These are phyloP conservation scores for Pyrgus malvae DNA, from an alignment of 2,888 invertebrate genomes.

Conservation along the genomic window DNA sequence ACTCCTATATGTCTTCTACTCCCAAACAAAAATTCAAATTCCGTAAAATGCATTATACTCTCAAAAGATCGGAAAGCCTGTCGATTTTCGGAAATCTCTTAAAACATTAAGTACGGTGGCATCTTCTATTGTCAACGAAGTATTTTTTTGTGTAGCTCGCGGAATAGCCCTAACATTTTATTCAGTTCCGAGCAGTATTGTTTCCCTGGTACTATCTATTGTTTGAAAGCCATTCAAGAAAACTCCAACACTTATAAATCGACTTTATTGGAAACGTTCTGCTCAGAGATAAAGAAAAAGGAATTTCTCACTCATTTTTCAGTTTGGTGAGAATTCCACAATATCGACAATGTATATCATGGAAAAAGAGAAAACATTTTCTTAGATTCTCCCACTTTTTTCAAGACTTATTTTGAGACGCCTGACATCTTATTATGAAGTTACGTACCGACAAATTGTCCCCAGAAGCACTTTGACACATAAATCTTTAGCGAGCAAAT, in stretches of 20 bases:
- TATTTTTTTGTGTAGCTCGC: neutral
- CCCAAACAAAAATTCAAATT: too few species aligned
- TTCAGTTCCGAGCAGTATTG: neutral
- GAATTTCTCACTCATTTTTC: constrained; percentile 27
- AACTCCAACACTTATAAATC: constrained; percentile 3
- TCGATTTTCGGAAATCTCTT: neutral
- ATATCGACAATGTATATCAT: constrained; percentile 7
- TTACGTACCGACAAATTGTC: constrained; percentile 19
- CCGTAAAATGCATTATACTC: neutral
- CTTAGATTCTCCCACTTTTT: constrained; percentile 1
- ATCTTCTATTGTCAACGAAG: neutral
- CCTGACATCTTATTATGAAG: constrained; percentile 22
- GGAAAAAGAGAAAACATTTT: neutral
- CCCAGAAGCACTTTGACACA: constrained; percentile 20
- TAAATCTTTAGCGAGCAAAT: constrained; percentile 12
- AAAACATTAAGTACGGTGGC: neutral
- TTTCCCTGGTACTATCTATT: neutral
- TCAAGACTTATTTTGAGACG: constrained; percentile 14
- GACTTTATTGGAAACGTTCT: constrained; percentile 13
- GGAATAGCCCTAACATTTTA: constrained; percentile 3
- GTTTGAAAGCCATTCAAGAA: neutral
- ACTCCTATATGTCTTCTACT: too few species aligned
- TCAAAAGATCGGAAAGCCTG: neutral
- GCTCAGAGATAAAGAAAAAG: constrained; percentile 27
- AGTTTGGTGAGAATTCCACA: constrained; percentile 30